Conservation (phyloP, 2,888 invertebrate genomes). For the Acronicta leporina region DNA sequence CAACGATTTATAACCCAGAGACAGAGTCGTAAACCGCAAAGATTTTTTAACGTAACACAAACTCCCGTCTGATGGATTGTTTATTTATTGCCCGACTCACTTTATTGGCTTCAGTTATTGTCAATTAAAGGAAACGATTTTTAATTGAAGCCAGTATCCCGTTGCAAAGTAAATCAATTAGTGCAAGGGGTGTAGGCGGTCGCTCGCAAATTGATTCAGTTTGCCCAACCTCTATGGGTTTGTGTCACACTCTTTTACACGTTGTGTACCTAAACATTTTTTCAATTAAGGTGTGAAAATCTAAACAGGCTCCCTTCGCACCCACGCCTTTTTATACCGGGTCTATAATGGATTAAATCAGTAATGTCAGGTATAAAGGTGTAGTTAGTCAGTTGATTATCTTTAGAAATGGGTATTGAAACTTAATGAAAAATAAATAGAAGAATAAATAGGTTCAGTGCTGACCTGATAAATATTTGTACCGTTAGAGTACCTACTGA, state of each 20-base stretch:
- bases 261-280: constrained; percentile 48
- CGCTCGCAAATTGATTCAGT: constrained; percentile 73
- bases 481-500: no score
- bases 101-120: constrained; percentile 68
- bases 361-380: constrained; percentile 21
- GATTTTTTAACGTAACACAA: constrained; percentile 28
- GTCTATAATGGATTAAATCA: constrained; percentile 30
- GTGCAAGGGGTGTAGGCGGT: constrained; percentile 70
- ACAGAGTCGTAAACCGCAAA: constrained; percentile 5
- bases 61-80: constrained; percentile 44
- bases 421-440: constrained; percentile 25
- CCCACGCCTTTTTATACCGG: constrained; percentile 20
- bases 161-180: constrained; percentile 87
- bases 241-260: constrained; percentile 51
- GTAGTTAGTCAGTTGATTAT: constrained; percentile 27
- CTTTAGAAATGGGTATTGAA: constrained; percentile 36
- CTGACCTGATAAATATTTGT: no score
- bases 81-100: constrained; percentile 60
- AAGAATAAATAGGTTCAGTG: neutral
- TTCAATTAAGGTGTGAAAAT: constrained; percentile 51
- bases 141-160: constrained; percentile 79
- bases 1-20: no score
- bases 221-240: constrained; percentile 62
- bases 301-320: constrained; percentile 29
- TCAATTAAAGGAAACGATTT: constrained; percentile 78